phyloP scores from a whole-genome alignment of 2,113 vertebrate species.

The Spea multiplicata region DNA sequence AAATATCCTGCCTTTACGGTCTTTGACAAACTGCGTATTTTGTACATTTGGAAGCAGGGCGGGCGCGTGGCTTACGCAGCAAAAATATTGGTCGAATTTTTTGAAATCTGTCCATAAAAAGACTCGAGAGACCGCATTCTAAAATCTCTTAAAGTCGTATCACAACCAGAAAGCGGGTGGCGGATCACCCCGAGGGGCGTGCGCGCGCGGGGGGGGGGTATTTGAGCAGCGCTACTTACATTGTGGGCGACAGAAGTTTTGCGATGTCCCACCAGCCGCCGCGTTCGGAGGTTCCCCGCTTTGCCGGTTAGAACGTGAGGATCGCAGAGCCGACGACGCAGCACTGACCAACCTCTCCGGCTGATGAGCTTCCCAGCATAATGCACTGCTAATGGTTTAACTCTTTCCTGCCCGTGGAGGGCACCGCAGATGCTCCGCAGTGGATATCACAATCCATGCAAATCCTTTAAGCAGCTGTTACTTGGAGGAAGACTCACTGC shows the following conservation, averaged over 20 bases:
- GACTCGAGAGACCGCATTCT: no score
- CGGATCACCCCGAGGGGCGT: background rate
- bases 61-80: no score
- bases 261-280: background rate
- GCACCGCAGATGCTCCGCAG: background rate
- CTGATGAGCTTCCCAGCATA: slow-evolving; percentile 19
- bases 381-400: slow-evolving; percentile 38
- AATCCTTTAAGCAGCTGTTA: background rate
- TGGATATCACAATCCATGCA: background rate
- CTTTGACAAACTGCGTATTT: no score
- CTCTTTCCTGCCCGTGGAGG: slow-evolving; percentile 2
- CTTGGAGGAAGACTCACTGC: background rate
- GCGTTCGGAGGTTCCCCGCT: background rate
- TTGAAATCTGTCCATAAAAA: no score
- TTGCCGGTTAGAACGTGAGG: background rate
- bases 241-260: slow-evolving; percentile 19
- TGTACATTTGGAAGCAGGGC: no score
- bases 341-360: slow-evolving; percentile 18
- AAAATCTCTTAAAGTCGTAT: background rate
- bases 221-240: slow-evolving; percentile 5
- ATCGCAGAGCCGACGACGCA: background rate
- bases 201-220: background rate
- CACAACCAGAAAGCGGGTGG: background rate
- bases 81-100: no score
- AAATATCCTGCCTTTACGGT: no score